Percentiles rank a stretch among this genome's conserved stretches.
Evolutionary conservation across 2,797 vertebrate genomes (phyloP).

Genomic region (Eupleurogrammus muticus): DNA sequence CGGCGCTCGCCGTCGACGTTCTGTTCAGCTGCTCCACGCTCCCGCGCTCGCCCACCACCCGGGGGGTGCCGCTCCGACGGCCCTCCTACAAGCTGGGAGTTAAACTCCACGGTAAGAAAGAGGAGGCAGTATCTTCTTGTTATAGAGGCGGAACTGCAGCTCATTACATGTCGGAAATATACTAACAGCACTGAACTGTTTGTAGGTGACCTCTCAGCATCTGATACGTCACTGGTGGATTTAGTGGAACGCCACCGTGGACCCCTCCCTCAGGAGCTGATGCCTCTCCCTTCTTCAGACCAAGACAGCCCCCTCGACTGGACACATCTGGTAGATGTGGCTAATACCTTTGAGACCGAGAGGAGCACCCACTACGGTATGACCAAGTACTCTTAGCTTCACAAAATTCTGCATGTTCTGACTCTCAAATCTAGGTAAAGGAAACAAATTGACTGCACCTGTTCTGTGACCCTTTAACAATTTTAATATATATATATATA

Average conservation of each 20-base stretch:
- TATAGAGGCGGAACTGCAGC: too few species aligned
- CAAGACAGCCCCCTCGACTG: constrained; percentile 91
- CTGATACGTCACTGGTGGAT: constrained; percentile 97
- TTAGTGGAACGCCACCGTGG: constrained; percentile 92
- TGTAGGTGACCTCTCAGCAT: constrained; percentile 96
- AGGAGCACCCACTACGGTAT: constrained; percentile 77
- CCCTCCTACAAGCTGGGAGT: constrained; percentile 97
- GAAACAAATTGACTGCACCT: neutral
- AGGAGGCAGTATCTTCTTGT: neutral
- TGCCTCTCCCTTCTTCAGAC: constrained; percentile 94
- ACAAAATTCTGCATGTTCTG: neutral
- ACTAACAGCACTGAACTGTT: neutral
- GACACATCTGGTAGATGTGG: constrained; percentile 97
- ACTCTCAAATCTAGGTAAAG: neutral
- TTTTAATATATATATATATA: neutral
- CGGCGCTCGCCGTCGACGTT: constrained; percentile 89
- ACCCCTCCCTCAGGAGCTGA: constrained; percentile 90
- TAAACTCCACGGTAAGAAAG: constrained; percentile 90
- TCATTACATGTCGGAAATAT: too few species aligned
- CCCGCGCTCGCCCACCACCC: constrained; percentile 94
- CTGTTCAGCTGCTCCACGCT: constrained; percentile 96
- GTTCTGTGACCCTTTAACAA: neutral
- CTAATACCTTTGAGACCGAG: constrained; percentile 95
- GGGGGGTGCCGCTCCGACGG: constrained; percentile 91
- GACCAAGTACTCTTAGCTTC: neutral